phyloP scores from a whole-genome alignment of 2,797 vertebrate genomes.

The Nyctibius grandis region DNA sequence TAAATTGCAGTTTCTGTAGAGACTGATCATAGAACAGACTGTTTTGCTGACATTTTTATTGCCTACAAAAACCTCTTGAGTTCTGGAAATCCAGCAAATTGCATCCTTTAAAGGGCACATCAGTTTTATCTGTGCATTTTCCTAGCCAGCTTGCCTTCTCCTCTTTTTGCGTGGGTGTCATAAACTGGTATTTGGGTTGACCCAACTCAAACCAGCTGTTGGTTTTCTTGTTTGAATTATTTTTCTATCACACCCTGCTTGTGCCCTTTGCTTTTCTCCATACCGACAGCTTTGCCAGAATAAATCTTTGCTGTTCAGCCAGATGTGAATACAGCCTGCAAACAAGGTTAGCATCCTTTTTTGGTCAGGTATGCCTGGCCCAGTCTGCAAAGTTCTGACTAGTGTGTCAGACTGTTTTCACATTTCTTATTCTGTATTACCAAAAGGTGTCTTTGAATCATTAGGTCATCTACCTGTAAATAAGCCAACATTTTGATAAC shows the following conservation, averaged over 20 bases:
- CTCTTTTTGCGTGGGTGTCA: neutral
- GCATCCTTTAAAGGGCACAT: neutral
- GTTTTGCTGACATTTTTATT: neutral
- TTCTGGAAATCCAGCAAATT: neutral
- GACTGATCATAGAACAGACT: neutral
- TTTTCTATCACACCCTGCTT: neutral
- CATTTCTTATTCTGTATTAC: neutral
- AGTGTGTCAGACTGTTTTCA: neutral
- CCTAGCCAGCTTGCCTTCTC: neutral
- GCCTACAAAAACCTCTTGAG: neutral
- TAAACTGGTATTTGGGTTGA: neutral
- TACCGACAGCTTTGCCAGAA: neutral
- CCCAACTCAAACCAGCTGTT: neutral
- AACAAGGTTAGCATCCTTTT: constrained; percentile 9
- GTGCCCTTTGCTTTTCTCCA: neutral
- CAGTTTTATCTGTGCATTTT: neutral
- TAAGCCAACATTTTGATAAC: neutral
- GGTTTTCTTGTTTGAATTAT: neutral
- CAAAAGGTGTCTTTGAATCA: neutral
- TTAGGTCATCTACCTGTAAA: neutral
- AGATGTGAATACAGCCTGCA: neutral
- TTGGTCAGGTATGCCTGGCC: neutral
- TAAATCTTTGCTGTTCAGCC: neutral
- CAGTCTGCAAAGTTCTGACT: neutral
- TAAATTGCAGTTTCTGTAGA: neutral